Base-by-base conservation (phyloP, 2,797 vertebrate species). In the Allobates femoralis region DNA sequence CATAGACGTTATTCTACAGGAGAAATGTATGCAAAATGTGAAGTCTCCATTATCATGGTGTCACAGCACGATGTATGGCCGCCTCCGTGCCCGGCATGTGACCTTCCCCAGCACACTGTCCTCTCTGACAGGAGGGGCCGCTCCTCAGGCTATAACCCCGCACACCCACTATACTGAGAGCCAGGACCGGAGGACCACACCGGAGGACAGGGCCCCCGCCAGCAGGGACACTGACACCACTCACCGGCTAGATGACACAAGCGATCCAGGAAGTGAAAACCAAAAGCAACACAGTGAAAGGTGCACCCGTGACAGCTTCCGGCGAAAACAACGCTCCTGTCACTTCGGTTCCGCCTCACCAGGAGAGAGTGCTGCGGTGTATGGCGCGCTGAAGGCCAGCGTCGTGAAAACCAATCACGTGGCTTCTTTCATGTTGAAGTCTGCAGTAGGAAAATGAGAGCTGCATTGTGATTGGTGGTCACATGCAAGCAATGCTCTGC, bases 261-360 rank as follows among this genome's bases (percentile, higher is more conserved):
- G 32, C 69, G 26, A 56, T 66, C 77, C 56, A 71, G 81, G 77
- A 79, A 84, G 77, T 66, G 71, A 76, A 80, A 80, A 34, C 50
- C 67, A 64, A 64, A 64, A 32, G 56, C 53, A 51, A 67, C 41
- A 69, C 66, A 69, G n/a, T 28, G 12, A 0, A 3, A 3, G 19
- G 26, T 75, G 55, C 37, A 8, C 3, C 0, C 18, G 0, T 18
- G 66, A 85, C 11, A 41, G 3, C 18, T 11, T 81, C 89, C 88
- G 78, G 55, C 66, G 23, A 46, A 23, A 64, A 34, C 23, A 0
- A 7, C 2, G 21, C 1, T 5, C 15, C 34, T 18, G 3, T n/a
- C 30, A 1, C 15, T 0, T 89, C 89, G 53, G 91, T 93, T 92
- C 91, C 92, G 75, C 53, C 2, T 67, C 12, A 28, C 5, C 60